Evolutionary conservation across 2,113 vertebrate genomes (phyloP).

Genomic region (Butorides virescens): DNA sequence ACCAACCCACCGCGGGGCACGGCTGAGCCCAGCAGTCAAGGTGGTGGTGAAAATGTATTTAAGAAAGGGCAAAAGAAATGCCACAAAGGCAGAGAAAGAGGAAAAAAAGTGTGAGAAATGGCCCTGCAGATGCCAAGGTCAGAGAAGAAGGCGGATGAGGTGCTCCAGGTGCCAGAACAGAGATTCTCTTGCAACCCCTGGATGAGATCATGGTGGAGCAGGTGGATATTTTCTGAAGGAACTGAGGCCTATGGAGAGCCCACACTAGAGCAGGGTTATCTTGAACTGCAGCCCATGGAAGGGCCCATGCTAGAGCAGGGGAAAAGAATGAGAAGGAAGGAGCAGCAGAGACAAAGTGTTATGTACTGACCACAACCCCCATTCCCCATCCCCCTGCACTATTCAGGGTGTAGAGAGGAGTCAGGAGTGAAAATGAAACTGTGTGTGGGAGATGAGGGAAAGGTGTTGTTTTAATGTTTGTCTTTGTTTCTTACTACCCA

Average conservation of each 20-base stretch:
- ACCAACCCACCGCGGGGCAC: fast-evolving
- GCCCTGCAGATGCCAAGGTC: neutral
- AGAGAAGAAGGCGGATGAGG: neutral
- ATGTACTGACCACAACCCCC: fast-evolving
- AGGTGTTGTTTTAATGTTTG: neutral
- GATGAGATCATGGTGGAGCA: neutral
- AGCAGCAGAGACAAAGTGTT: neutral
- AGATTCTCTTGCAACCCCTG: neutral
- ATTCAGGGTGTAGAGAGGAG: fast-evolving
- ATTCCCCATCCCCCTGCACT: fast-evolving
- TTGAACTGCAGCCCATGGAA: neutral
- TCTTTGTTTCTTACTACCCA: neutral
- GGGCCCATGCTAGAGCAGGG: neutral
- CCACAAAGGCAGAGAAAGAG: neutral
- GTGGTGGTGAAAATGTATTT: neutral
- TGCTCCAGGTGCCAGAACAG: neutral
- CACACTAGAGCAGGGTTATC: neutral
- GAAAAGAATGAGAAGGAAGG: neutral
- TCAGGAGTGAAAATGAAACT: neutral
- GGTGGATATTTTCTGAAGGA: neutral
- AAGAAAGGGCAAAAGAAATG: neutral
- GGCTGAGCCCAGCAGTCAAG: neutral
- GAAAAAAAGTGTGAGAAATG: fast-evolving
- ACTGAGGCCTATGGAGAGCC: neutral
- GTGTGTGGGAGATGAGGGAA: neutral